Percentiles rank a stretch among this genome's conserved stretches.
These are phyloP conservation scores for Etheostoma spectabile DNA, from an alignment of 2,113 vertebrate genomes.

Conservation along the genomic window DNA sequence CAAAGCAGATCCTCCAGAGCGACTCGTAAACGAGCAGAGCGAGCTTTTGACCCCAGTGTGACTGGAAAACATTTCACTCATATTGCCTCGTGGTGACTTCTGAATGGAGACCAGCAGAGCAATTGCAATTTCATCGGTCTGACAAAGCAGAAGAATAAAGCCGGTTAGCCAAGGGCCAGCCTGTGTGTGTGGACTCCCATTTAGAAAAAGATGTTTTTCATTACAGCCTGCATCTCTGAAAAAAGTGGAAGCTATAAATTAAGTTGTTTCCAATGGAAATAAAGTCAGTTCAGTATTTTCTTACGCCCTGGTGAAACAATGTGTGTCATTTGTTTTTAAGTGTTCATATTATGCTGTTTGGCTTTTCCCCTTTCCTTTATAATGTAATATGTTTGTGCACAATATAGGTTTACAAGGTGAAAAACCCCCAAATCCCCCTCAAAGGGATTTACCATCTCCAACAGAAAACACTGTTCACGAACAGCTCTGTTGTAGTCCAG, in stretches of 20 bases:
- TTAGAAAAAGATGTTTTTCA: slow-evolving; percentile 68
- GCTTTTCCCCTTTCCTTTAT: too few species aligned
- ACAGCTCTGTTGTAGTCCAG: too few species aligned
- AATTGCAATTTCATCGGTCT: slow-evolving; percentile 55
- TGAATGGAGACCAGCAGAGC: slow-evolving; percentile 46
- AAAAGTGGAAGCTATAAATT: slow-evolving; percentile 13
- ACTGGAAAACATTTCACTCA: slow-evolving; percentile 54
- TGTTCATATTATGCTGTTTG: too few species aligned
- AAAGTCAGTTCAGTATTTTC: not conserved
- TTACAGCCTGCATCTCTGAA: slow-evolving; percentile 43
- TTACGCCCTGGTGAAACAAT: not conserved
- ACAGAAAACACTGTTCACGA: too few species aligned
- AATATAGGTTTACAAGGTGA: too few species aligned
- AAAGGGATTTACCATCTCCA: too few species aligned
- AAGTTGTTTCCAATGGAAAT: slow-evolving; percentile 14
- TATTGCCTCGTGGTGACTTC: slow-evolving; percentile 53
- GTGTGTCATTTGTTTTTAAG: not conserved
- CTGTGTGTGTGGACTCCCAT: slow-evolving; percentile 39
- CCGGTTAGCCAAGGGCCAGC: slow-evolving; percentile 45
- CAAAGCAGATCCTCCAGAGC: slow-evolving; percentile 15
- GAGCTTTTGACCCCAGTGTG: slow-evolving; percentile 41
- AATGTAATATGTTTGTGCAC: too few species aligned
- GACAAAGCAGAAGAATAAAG: slow-evolving; percentile 54
- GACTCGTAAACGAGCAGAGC: slow-evolving; percentile 37
- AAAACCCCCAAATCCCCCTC: too few species aligned